Evolutionary conservation across 2,888 invertebrate species (phyloP).

Genomic region (Macaria notata): DNA sequence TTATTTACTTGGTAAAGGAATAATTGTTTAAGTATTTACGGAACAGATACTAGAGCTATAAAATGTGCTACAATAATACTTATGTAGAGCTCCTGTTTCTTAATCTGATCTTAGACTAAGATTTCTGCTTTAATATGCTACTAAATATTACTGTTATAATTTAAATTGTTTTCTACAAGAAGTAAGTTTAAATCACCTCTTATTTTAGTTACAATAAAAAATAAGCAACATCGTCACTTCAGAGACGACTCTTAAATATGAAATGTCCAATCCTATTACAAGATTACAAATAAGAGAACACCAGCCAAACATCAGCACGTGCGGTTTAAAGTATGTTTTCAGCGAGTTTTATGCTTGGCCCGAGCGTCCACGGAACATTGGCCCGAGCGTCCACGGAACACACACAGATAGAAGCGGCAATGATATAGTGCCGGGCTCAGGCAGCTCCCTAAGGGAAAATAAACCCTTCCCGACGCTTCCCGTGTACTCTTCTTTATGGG

Average conservation of each 20-base stretch:
- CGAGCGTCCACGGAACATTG: constrained; percentile 60
- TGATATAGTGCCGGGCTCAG: constrained; percentile 79
- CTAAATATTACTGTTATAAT: no score
- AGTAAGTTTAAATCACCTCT: no score
- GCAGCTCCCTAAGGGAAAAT: constrained; percentile 78
- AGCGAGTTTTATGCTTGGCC: constrained; percentile 57
- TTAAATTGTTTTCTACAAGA: no score
- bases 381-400: constrained; percentile 63
- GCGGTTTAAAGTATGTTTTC: constrained; percentile 60
- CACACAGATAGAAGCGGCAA: constrained; percentile 73
- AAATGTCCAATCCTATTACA: background rate
- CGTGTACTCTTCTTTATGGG: constrained; percentile 81
- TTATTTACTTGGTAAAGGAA: no score
- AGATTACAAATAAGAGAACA: constrained; percentile 25
- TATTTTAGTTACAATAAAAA: no score
- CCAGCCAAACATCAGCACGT: constrained; percentile 34
- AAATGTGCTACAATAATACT: no score
- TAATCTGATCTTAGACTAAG: no score
- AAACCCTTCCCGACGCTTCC: constrained; percentile 79
- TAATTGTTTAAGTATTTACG: no score
- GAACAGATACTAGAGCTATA: no score
- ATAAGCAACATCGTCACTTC: background rate
- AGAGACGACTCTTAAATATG: background rate
- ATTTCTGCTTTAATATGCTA: no score
- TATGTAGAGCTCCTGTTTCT: no score